Evolutionary conservation across 2,888 invertebrate species (phyloP).

Genomic region (Byasa hedistus): DNA sequence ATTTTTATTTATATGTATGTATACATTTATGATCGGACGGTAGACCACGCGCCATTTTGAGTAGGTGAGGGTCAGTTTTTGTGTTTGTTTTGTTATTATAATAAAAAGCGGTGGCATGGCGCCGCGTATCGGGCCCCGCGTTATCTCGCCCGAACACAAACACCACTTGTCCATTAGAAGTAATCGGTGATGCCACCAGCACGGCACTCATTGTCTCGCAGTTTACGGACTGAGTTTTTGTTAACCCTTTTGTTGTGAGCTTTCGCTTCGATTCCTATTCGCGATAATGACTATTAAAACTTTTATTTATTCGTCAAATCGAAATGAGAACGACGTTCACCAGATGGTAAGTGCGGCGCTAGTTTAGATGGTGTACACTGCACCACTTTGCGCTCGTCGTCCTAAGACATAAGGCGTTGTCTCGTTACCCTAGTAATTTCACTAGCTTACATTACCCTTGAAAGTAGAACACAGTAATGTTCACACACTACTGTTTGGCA

Average conservation of each 20-base stretch:
- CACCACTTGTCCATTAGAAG: slow-evolving; percentile 80
- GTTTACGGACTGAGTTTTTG: slow-evolving; percentile 44
- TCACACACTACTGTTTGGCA: no score
- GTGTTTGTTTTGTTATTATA: slow-evolving; percentile 47
- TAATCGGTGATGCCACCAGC: slow-evolving; percentile 79
- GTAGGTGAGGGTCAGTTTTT: slow-evolving; percentile 26
- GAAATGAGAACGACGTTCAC: no score
- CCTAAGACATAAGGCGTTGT: no score
- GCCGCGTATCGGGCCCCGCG: slow-evolving; percentile 73
- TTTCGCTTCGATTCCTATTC: neutral
- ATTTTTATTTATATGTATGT: neutral
- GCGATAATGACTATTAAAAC: neutral
- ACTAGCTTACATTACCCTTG: no score
- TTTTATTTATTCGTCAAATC: no score
- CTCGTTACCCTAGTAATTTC: no score
- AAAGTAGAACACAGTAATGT: no score
- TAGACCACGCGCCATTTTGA: slow-evolving; percentile 29
- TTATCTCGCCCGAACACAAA: slow-evolving; percentile 75
- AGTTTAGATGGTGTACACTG: no score
- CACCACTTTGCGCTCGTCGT: no score
- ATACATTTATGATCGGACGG: slow-evolving; percentile 23
- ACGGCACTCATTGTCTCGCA: slow-evolving; percentile 66
- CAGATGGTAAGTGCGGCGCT: no score
- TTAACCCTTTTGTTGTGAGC: slow-evolving; percentile 10
- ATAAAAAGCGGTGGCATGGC: slow-evolving; percentile 74